Evolutionary conservation across 2,797 vertebrate species (phyloP).

Genomic region (Pangasius mekongensis): DNA sequence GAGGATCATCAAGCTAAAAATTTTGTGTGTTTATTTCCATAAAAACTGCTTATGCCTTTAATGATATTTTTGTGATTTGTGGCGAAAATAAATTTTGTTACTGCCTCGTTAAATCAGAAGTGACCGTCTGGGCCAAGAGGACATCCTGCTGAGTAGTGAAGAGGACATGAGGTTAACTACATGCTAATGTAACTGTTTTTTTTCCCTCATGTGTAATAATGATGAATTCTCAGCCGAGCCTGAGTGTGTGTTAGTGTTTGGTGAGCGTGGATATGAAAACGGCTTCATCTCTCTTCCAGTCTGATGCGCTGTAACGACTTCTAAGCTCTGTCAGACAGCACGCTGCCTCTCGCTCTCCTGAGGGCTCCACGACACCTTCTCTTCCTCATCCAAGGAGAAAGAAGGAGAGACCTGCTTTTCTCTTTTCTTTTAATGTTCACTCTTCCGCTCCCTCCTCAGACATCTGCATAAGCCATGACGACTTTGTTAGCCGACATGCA

Average conservation of each 20-base stretch:
- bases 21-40: background rate
- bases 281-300: conserved; percentile 54
- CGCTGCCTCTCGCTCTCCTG: conserved; percentile 57
- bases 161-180: conserved; percentile 1
- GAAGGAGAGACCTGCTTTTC: conserved; percentile 67
- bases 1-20: background rate
- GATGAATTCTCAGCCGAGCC: conserved; percentile 76
- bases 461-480: conserved; percentile 60
- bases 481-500: conserved; percentile 65
- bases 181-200: background rate
- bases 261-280: conserved; percentile 78
- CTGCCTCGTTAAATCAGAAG: background rate
- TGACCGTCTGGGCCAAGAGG: background rate
- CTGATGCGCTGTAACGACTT: conserved; percentile 67
- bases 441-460: conserved; percentile 66
- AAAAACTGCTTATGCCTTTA: background rate
- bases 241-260: conserved; percentile 69
- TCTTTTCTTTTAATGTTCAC: conserved; percentile 70
- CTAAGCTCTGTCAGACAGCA: conserved; percentile 80
- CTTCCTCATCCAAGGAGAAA: conserved; percentile 70
- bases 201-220: conserved; percentile 67
- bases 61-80: background rate
- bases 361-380: conserved; percentile 71
- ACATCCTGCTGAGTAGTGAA: background rate
- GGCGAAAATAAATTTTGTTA: background rate